Conservation (phyloP, 2,797 vertebrate genomes). For the Microtus agrestis region DNA sequence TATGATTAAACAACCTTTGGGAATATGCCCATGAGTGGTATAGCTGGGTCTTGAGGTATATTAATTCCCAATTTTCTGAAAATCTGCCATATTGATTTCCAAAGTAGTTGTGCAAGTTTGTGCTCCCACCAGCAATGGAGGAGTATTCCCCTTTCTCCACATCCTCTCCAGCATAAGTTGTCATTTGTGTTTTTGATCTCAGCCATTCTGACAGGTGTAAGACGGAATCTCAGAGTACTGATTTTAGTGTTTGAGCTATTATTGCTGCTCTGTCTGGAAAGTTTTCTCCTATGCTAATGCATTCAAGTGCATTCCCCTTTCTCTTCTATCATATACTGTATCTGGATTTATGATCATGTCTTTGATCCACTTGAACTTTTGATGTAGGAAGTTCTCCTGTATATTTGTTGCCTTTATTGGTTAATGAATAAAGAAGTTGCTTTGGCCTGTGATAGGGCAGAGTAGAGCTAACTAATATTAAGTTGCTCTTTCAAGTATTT, state of each 20-base stretch:
- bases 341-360: neutral
- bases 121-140: neutral
- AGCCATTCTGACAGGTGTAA: neutral
- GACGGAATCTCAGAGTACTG: neutral
- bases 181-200: neutral
- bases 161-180: neutral
- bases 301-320: neutral
- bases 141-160: neutral
- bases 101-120: neutral
- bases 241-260: neutral
- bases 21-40: neutral
- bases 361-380: neutral
- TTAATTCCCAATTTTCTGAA: neutral
- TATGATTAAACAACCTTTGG: neutral
- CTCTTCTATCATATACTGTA: neutral
- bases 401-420: no score
- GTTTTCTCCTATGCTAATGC: neutral
- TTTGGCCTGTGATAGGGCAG: no score
- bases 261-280: neutral
- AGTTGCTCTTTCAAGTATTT: no score
- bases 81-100: neutral
- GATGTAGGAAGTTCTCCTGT: no score
- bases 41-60: neutral
- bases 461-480: neutral
- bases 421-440: no score